Evolutionary conservation across 2,888 invertebrate genomes (phyloP), one percentile per base, ranked within the genome.

Genomic region (Aethes cnicana): DNA sequence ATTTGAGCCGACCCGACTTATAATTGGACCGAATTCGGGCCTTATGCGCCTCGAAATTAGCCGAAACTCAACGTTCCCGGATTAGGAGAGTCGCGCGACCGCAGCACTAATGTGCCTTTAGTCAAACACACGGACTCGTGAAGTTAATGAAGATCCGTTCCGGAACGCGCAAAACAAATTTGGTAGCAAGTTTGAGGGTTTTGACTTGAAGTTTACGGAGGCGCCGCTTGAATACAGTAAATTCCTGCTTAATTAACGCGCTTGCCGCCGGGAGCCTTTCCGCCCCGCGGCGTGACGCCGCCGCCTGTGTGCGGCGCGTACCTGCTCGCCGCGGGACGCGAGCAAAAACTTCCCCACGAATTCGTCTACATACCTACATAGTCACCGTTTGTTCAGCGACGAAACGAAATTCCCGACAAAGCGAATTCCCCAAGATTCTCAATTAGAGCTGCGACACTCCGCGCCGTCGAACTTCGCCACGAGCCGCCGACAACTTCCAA

Each of bases 371-470:
- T 65, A 75, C 74, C 77, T 77, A 69, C 67, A 68, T 65, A 75
- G 73, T 73, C 74, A 64, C 69, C 74, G 75, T 81, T 81, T 77
- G 76, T 75, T 72, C 74, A 47, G 57, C 48, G 57, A 57, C 59
- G 59, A 62, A 67, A 67, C 72, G 72, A 83, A 81, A 81, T 81
- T 81, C 74, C 70, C 72, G 77, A 81, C 81, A 79, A 82, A 84
- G 78, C 78, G 79, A 84, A 86, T 85, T 83, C 83, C 74, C 69
- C 69, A 79, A 84, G 81, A 84, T 84, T 87, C 82, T 78, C 85
- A 88, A 88, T 88, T 87, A 88, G 86, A 82, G 74, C 81, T 74
- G 83, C 77, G 83, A 84, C 84, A 81, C 78, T 80, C 69, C 57
- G 62, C 61, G 32, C 69, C 74, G 79, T 71, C 77, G 73, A 84